Evolutionary conservation across 2,888 invertebrate genomes (phyloP).

Genomic region (Cetonia aurata): DNA sequence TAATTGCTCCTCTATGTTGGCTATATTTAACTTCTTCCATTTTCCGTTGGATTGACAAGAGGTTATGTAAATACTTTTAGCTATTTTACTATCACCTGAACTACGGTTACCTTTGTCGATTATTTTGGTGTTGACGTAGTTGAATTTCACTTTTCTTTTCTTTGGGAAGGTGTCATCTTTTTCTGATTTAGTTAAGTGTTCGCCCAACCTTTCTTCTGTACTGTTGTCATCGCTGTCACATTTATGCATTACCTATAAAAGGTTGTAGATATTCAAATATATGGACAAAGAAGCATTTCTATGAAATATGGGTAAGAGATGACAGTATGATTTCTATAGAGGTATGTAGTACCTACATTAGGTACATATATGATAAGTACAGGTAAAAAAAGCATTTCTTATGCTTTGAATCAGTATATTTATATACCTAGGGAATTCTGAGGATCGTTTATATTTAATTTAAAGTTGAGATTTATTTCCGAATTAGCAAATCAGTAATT

Average conservation of each 20-base stretch:
- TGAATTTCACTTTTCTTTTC: constrained; percentile 43
- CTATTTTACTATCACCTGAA: constrained; percentile 21
- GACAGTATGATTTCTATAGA: not conserved
- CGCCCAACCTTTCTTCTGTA: constrained; percentile 39
- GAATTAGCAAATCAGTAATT: too few relatives aligned
- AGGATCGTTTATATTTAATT: too few relatives aligned
- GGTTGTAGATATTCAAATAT: not conserved
- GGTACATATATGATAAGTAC: too few relatives aligned
- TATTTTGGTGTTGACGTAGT: constrained; percentile 36
- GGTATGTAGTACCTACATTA: too few relatives aligned
- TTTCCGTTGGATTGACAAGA: constrained; percentile 42
- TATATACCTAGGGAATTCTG: too few relatives aligned
- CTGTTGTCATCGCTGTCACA: constrained; percentile 35
- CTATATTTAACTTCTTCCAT: constrained; percentile 35
- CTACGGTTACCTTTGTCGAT: constrained; percentile 27
- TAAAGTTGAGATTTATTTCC: too few relatives aligned
- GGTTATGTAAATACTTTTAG: constrained; percentile 49
- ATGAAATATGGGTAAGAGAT: not conserved
- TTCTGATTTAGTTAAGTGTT: constrained; percentile 21
- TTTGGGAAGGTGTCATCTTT: constrained; percentile 25
- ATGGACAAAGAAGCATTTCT: too few relatives aligned
- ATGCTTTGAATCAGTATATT: too few relatives aligned
- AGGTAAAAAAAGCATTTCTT: too few relatives aligned
- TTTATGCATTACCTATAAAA: constrained; percentile 17
- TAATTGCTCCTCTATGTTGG: constrained; percentile 43